Conservation (phyloP, 2,797 vertebrate genomes). For the Syndactyla subalaris region DNA sequence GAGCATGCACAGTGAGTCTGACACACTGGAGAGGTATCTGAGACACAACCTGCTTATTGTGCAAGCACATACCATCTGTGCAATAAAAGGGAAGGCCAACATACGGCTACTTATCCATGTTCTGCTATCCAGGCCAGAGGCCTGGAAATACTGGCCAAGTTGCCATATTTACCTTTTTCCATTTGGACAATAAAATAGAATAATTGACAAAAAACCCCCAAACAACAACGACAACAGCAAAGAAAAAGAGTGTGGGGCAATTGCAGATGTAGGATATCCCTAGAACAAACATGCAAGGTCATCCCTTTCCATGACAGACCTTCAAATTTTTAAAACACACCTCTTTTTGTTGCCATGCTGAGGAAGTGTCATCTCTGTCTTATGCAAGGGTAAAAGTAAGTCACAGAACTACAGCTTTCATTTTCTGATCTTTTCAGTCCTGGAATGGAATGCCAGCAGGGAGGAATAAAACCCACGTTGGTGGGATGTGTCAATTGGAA, state of each 20-base stretch:
- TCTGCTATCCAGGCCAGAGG: neutral
- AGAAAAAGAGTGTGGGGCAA: neutral
- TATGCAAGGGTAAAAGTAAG: neutral
- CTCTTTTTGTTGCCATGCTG: neutral
- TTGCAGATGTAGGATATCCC: neutral
- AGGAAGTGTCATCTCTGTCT: neutral
- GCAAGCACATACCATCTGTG: slow-evolving; percentile 20
- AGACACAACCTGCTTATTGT: neutral
- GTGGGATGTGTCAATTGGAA: neutral
- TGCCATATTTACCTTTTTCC: neutral
- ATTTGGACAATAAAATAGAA: neutral
- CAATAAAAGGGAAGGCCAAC: neutral
- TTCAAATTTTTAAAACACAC: neutral
- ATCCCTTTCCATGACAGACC: neutral
- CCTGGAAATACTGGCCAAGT: slow-evolving; percentile 1
- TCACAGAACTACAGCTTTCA: neutral
- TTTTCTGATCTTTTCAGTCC: neutral
- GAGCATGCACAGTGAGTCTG: neutral
- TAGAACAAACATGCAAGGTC: neutral
- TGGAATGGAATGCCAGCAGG: neutral
- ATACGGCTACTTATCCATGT: neutral
- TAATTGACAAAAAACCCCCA: neutral
- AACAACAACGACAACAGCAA: neutral
- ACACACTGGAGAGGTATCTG: neutral
- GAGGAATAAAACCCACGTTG: neutral